Conservation (phyloP, 2,113 vertebrate species). For the Elephas maximus region DNA sequence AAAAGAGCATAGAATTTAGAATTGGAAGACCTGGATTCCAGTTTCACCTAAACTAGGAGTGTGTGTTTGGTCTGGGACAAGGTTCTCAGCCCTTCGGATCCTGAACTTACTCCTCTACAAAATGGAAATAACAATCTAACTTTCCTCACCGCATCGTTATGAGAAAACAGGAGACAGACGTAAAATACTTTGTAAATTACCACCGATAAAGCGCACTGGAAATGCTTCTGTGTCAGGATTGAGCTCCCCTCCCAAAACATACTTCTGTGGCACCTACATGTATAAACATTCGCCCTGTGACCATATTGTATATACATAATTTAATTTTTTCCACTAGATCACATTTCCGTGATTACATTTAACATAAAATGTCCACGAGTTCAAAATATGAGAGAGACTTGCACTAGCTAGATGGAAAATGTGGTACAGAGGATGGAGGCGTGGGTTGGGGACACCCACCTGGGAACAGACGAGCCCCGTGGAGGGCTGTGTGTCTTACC, state of each 20-base stretch:
- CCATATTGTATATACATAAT: neutral
- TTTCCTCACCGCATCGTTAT: neutral
- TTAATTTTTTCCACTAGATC: neutral
- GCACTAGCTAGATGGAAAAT: neutral
- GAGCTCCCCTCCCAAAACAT: neutral
- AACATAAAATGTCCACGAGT: conserved; percentile 2
- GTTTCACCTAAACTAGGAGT: neutral
- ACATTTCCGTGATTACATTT: neutral
- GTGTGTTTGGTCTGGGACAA: neutral
- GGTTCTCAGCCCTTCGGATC: neutral
- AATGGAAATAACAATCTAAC: conserved; percentile 18
- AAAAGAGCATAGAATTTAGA: neutral
- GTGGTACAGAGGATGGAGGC: neutral
- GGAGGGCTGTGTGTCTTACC: neutral
- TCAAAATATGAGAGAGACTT: neutral
- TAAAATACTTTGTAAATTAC: neutral
- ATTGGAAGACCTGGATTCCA: neutral
- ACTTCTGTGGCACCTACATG: neutral
- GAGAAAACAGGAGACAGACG: neutral
- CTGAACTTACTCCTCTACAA: neutral
- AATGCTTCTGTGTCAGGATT: neutral
- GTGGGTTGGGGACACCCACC: no score
- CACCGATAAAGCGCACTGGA: neutral
- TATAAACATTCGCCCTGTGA: neutral
- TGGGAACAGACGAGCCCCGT: neutral